These are phyloP conservation scores for Nomada fucata DNA, from an alignment of 2,888 invertebrate species.

Conservation along the genomic window DNA sequence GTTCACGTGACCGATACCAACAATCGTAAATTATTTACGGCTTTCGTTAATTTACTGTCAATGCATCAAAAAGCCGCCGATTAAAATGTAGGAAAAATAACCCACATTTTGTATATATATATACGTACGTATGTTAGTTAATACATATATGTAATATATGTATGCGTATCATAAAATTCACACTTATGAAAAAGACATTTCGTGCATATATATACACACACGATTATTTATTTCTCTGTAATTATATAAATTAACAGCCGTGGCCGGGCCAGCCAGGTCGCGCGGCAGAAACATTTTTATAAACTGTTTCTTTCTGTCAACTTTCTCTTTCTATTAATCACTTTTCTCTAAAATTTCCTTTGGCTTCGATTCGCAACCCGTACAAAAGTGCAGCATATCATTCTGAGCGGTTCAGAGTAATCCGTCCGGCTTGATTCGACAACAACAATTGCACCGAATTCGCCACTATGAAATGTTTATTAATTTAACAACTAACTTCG, in stretches of 20 bases:
- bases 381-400: slow-evolving; percentile 67
- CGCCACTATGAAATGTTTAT: not conserved
- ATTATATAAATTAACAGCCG: slow-evolving; percentile 54
- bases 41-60: not conserved
- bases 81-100: slow-evolving; percentile 47
- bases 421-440: slow-evolving; percentile 25
- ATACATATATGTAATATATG: slow-evolving; percentile 39
- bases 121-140: slow-evolving; percentile 33
- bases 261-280: slow-evolving; percentile 68
- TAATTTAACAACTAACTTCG: not conserved
- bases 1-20: slow-evolving; percentile 41
- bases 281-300: slow-evolving; percentile 54
- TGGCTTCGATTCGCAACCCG: slow-evolving; percentile 54
- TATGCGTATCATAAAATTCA: slow-evolving; percentile 63
- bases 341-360: slow-evolving; percentile 33
- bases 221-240: slow-evolving; percentile 39
- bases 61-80: slow-evolving; percentile 51
- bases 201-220: slow-evolving; percentile 11
- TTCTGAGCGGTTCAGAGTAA: slow-evolving; percentile 36
- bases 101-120: slow-evolving; percentile 26
- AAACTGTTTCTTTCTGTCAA: slow-evolving; percentile 38
- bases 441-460: slow-evolving; percentile 5
- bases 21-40: slow-evolving; percentile 13
- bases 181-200: slow-evolving; percentile 66
- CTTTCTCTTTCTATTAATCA: slow-evolving; percentile 22